A percentile compares a stretch with the other conserved stretches of the same genome.
phyloP scores from a whole-genome alignment of 2,797 vertebrate species.

The Sternarchorhynchus goeldii region DNA sequence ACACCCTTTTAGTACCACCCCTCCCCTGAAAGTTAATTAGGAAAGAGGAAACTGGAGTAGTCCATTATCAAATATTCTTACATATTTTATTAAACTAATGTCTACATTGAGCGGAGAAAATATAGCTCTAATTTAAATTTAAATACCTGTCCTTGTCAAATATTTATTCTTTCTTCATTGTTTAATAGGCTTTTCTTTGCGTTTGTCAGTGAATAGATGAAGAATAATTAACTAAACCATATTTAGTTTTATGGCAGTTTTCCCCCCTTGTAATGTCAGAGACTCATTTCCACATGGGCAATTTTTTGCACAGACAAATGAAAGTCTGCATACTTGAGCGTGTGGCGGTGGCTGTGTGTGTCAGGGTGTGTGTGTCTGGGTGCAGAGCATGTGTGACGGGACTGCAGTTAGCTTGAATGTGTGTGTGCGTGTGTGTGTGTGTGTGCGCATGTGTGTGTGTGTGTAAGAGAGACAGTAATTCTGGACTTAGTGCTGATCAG shows the following conservation, averaged over 20 bases:
- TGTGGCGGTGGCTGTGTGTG: neutral
- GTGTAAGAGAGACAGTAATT: neutral
- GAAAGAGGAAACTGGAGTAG: neutral
- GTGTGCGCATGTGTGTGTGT: neutral
- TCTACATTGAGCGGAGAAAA: neutral
- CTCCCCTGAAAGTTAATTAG: neutral
- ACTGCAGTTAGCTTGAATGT: too few species aligned
- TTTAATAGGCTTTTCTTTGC: neutral
- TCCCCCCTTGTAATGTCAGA: neutral
- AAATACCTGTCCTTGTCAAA: slow-evolving; percentile 18
- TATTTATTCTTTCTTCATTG: neutral
- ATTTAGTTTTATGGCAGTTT: neutral
- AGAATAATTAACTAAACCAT: too few species aligned
- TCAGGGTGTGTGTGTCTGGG: slow-evolving; percentile 4
- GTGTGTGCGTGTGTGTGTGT: neutral
- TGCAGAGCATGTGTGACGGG: neutral
- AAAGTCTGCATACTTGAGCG: neutral
- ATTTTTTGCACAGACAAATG: neutral
- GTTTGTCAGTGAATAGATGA: neutral
- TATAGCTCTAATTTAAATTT: neutral
- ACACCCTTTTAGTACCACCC: too few species aligned
- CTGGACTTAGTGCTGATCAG: slow-evolving; percentile 32
- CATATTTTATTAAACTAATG: neutral
- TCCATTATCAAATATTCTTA: slow-evolving; percentile 8
- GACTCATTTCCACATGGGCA: neutral